Conservation (phyloP, 2,888 invertebrate species). For the Patella ulyssiponensis region DNA sequence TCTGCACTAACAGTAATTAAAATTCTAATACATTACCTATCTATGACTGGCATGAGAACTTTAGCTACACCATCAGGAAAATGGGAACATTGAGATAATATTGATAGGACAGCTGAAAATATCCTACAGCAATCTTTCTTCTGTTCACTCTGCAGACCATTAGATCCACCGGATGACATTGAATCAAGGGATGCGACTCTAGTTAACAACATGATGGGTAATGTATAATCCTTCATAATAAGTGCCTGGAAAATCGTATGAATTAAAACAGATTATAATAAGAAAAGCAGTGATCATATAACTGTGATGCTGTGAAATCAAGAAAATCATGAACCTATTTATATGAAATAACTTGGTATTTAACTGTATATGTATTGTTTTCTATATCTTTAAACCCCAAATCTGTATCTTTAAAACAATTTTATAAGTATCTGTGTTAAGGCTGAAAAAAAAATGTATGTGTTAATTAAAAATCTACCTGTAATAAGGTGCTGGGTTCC, state of each 20-base stretch:
- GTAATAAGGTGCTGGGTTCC: conserved; percentile 59
- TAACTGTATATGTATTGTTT: too few relatives aligned
- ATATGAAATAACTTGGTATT: too few relatives aligned
- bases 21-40: conserved; percentile 52
- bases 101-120: conserved; percentile 44
- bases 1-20: not conserved
- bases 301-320: too few relatives aligned
- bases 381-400: too few relatives aligned
- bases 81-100: conserved; percentile 49
- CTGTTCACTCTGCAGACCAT: not conserved
- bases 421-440: too few relatives aligned
- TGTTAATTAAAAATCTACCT: conserved; percentile 46
- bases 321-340: too few relatives aligned
- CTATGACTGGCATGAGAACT: conserved; percentile 64
- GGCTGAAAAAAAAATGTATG: too few relatives aligned
- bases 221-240: conserved; percentile 68
- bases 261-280: not conserved
- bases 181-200: conserved; percentile 25
- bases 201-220: conserved; percentile 66
- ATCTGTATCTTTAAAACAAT: too few relatives aligned
- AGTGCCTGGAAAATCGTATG: conserved; percentile 52
- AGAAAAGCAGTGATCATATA: too few relatives aligned
- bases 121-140: conserved; percentile 25
- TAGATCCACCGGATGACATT: not conserved
- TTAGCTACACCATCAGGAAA: conserved; percentile 62